Conservation (phyloP, 2,113 vertebrate species). For the Pongo abelii region DNA sequence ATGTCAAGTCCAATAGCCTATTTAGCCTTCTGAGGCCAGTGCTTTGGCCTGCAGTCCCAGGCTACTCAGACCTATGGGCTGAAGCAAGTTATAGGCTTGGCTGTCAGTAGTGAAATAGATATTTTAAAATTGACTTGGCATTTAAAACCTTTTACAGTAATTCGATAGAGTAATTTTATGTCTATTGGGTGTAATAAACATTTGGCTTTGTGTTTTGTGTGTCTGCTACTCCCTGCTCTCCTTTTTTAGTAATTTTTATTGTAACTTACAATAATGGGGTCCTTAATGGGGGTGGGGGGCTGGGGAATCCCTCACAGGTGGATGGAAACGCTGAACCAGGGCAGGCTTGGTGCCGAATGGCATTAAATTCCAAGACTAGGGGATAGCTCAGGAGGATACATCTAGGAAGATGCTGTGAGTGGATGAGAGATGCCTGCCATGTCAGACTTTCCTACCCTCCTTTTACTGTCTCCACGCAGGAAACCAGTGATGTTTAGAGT, state of each 20-base stretch:
- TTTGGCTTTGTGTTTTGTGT: neutral
- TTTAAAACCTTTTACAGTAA: neutral
- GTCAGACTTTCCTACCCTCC: neutral
- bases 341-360: neutral
- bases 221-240: neutral
- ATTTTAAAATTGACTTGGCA: neutral
- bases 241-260: neutral
- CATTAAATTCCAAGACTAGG: neutral
- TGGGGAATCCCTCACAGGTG: neutral
- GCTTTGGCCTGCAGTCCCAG: neutral
- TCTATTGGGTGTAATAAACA: neutral
- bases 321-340: neutral
- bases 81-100: neutral
- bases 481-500: neutral
- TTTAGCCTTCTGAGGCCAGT: neutral
- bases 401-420: neutral
- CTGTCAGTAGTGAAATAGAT: neutral
- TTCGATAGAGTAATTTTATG: neutral
- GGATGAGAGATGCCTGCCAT: neutral
- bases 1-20: neutral
- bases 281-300: neutral
- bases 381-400: neutral
- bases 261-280: neutral
- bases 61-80: neutral
- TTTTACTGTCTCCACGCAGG: neutral